Base-by-base conservation (phyloP, 2,888 invertebrate species). In the Linnaemya tessellans region DNA sequence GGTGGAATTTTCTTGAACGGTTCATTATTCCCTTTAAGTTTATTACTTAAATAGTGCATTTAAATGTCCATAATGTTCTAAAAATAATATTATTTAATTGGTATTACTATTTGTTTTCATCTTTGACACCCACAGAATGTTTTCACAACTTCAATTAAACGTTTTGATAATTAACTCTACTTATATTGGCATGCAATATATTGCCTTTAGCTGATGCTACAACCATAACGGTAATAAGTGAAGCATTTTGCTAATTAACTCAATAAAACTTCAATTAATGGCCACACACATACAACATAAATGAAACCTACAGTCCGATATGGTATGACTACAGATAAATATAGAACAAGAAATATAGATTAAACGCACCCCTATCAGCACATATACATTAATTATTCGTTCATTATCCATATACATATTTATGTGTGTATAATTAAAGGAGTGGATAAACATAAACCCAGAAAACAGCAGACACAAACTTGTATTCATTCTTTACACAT, bases 251-350 rank as follows among this genome's bases (percentile, higher is more conserved):
- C 82, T 87, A 87, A 87, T 87, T 87, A 87, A 87, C 73, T 73
- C 80, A 86, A 86, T 84, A 86, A 84, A 84, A 74, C 70, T 84
- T 86, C 75, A 86, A 86, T 86, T 87, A 87, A 86, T 86, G 60
- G 80, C 84, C 73, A 49, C 78, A 83, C 62, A 71, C 78, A 73
- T 65, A 56, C 30, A 75, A 49, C 4, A 35, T 35, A 22, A 67
- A 13, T 41, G 41, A 11, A 56, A 41, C 64, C 8, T 22, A 64
- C 38, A 13, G 25, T 41, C 20, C 49, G 38, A 38, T 43, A 22
- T 43, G 18, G 30, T 30, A 49, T 7, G 2, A 41, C 49, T 13
- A 25, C 30, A 71, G n/a, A 20, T 38, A 73, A 73, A 62, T 10
- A n/a, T 10, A 13, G 20, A 10, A 62, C 13, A 11, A 41, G 41